Conservation (phyloP, 2,888 invertebrate species). For the Leptinotarsa peninsularis region DNA sequence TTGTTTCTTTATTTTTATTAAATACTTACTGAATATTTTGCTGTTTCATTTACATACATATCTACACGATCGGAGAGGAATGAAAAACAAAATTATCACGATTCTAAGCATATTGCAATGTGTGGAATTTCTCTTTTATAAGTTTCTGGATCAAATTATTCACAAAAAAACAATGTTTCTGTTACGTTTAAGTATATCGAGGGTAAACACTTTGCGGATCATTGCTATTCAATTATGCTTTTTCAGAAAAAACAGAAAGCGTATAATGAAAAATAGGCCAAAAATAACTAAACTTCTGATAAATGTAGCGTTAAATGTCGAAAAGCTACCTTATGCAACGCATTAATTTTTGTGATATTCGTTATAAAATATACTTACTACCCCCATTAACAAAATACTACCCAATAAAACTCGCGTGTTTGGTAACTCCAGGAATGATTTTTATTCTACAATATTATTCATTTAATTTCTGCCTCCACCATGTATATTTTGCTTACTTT, state of each 20-base stretch:
- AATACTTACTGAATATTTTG: conserved; percentile 10
- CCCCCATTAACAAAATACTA: background rate
- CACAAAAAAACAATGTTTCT: background rate
- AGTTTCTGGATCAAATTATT: background rate
- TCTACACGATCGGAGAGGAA: background rate
- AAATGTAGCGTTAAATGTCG: background rate
- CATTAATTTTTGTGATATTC: background rate
- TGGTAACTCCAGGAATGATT: background rate
- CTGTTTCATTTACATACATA: conserved; percentile 2
- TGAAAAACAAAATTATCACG: background rate
- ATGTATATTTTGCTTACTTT: background rate
- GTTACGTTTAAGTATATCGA: background rate
- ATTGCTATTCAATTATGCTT: background rate
- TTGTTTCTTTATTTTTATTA: conserved; percentile 1
- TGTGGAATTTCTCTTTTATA: background rate
- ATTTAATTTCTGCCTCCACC: background rate
- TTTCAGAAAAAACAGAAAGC: background rate
- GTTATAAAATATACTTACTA: background rate
- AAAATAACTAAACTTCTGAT: background rate
- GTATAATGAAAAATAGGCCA: background rate
- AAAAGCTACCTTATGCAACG: background rate
- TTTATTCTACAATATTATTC: background rate
- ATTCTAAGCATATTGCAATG: conserved; percentile 1
- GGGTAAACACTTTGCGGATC: background rate
- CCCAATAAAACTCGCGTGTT: background rate